Evolutionary conservation across 2,797 vertebrate species (phyloP).

Genomic region (Prunella strophiata): DNA sequence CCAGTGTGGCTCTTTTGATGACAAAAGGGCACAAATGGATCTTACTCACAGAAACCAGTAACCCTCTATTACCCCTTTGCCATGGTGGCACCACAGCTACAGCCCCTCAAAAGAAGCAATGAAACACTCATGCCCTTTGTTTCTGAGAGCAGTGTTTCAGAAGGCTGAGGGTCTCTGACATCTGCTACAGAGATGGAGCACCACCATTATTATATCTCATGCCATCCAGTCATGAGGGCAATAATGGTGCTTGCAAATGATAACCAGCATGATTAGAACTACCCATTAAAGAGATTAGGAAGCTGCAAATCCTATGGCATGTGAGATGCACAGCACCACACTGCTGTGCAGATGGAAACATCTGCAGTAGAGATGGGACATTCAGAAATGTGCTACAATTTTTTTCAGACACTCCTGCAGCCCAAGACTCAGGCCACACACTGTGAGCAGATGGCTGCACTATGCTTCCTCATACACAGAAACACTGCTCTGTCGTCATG

Average conservation of each 20-base stretch:
- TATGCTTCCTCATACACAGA: background rate
- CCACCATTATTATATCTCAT: background rate
- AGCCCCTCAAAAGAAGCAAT: background rate
- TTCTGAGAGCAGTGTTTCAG: background rate
- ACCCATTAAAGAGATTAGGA: conserved; percentile 23
- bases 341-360: background rate
- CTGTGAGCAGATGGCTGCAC: conserved; percentile 5
- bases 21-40: fast-evolving
- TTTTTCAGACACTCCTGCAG: background rate
- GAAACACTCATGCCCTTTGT: background rate
- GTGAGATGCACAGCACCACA: background rate
- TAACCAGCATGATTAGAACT: background rate
- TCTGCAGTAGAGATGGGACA: conserved; percentile 1
- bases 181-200: background rate
- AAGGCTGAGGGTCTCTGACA: background rate
- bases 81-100: background rate
- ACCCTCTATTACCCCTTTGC: background rate
- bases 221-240: background rate
- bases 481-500: background rate
- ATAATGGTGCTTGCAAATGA: background rate
- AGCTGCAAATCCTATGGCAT: background rate
- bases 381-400: conserved; percentile 7
- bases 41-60: background rate
- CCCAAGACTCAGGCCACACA: background rate
- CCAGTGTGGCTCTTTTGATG: background rate